These are phyloP conservation scores for Zaprionus davidi DNA, from an alignment of 1,140 invertebrate genomes.

Conservation along the genomic window DNA sequence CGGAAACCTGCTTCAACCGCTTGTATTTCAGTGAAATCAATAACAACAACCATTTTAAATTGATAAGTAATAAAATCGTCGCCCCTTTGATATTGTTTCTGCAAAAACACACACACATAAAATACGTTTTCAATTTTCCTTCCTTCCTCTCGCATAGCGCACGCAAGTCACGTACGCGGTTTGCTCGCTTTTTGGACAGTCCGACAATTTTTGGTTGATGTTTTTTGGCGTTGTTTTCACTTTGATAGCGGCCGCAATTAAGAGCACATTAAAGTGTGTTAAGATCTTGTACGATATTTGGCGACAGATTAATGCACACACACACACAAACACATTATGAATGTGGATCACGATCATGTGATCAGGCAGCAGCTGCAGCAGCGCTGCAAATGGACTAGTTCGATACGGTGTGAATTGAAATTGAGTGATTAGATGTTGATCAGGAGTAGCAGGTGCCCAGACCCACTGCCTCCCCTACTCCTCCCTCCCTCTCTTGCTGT, in stretches of 20 bases:
- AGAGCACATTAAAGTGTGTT: constrained; percentile 25
- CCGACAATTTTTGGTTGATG: constrained; percentile 17
- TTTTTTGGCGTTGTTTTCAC: constrained; percentile 20
- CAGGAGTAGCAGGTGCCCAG: constrained; percentile 7
- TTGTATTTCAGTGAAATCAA: no score
- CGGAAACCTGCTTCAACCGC: no score
- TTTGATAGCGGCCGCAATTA: constrained; percentile 54
- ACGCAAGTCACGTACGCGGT: constrained; percentile 28
- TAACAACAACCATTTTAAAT: no score
- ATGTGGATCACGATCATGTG: constrained; percentile 71
- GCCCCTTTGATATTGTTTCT: neutral
- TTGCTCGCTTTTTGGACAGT: constrained; percentile 22
- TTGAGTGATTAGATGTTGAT: constrained; percentile 66
- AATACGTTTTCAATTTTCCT: neutral
- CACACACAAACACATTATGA: constrained; percentile 40
- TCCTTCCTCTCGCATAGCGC: constrained; percentile 6
- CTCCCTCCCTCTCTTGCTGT: neutral
- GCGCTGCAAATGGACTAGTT: constrained; percentile 52
- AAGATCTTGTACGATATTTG: constrained; percentile 73
- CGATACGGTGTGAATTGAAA: constrained; percentile 63
- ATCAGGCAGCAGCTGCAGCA: constrained; percentile 8
- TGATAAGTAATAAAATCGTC: neutral
- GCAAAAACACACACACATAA: no score
- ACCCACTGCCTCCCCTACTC: constrained; percentile 9
- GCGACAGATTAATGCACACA: constrained; percentile 60